Conservation (phyloP, 2,113 vertebrate species). For the Sakesphorus luctuosus region DNA sequence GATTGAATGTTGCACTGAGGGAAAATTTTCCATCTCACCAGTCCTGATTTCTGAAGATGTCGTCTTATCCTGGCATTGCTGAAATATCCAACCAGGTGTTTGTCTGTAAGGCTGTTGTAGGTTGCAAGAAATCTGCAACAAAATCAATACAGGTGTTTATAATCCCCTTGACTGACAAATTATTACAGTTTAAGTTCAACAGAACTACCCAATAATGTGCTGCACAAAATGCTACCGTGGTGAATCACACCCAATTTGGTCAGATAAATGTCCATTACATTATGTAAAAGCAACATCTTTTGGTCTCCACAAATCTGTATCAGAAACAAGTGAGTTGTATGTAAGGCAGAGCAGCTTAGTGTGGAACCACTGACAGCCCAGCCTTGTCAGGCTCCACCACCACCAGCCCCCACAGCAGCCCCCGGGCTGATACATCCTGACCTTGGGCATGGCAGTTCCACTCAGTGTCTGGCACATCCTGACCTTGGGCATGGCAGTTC, state of each 20-base stretch:
- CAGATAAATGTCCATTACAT: not conserved
- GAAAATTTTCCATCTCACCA: conserved; percentile 78
- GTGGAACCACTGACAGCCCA: not conserved
- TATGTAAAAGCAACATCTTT: not conserved
- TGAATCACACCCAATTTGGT: not conserved
- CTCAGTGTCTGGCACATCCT: too few relatives aligned
- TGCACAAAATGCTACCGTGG: not conserved
- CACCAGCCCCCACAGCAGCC: not conserved
- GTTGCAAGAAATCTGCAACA: conserved; percentile 80
- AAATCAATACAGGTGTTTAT: not conserved
- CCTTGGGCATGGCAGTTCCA: not conserved
- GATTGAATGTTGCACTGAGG: not conserved
- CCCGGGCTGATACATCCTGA: rapidly evolving
- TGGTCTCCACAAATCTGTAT: rapidly evolving
- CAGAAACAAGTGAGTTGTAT: not conserved
- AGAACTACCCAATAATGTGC: not conserved
- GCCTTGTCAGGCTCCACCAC: not conserved
- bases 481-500: too few relatives aligned
- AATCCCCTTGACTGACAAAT: not conserved
- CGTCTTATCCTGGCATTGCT: conserved; percentile 86
- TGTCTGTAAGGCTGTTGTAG: conserved; percentile 96
- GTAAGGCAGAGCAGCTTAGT: not conserved
- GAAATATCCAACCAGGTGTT: conserved; percentile 91
- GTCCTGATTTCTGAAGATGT: conserved; percentile 89
- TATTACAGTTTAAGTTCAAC: not conserved